Evolutionary conservation across 2,797 vertebrate genomes (phyloP).

Genomic region (Clarias platycephalus): DNA sequence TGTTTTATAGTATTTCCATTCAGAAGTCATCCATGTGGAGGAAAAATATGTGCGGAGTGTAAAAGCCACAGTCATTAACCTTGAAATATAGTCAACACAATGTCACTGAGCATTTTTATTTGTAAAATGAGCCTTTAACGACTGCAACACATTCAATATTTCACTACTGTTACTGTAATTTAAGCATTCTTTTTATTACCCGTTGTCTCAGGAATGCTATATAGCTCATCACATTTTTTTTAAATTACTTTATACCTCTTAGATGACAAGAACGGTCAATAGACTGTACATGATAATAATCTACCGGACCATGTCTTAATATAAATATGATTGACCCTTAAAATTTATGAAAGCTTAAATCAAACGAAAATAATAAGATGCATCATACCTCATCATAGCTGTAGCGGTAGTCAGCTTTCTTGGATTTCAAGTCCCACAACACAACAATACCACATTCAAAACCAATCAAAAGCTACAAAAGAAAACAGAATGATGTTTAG

Average conservation of each 20-base stretch:
- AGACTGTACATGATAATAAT: not conserved
- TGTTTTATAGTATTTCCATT: not conserved
- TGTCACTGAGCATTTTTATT: not conserved
- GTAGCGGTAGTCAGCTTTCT: slow-evolving; percentile 98
- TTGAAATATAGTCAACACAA: not conserved
- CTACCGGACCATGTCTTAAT: not conserved
- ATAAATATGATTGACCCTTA: not conserved
- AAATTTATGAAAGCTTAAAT: not conserved
- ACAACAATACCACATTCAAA: slow-evolving; percentile 94
- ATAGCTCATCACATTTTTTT: not conserved
- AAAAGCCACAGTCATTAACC: not conserved
- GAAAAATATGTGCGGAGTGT: not conserved
- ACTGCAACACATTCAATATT: not conserved
- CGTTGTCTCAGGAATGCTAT: not conserved
- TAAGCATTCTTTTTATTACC: not conserved
- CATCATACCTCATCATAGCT: slow-evolving; percentile 91
- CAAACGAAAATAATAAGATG: slow-evolving; percentile 9
- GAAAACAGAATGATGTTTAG: slow-evolving; percentile 45
- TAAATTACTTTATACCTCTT: not conserved
- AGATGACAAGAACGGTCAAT: not conserved
- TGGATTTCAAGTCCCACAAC: slow-evolving; percentile 96
- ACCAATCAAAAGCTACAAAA: slow-evolving; percentile 91
- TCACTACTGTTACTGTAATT: not conserved
- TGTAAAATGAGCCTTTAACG: not conserved
- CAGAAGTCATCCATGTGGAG: not conserved